Evolutionary conservation across 1,140 invertebrate genomes (phyloP).

Genomic region (Drosophila sp.): DNA sequence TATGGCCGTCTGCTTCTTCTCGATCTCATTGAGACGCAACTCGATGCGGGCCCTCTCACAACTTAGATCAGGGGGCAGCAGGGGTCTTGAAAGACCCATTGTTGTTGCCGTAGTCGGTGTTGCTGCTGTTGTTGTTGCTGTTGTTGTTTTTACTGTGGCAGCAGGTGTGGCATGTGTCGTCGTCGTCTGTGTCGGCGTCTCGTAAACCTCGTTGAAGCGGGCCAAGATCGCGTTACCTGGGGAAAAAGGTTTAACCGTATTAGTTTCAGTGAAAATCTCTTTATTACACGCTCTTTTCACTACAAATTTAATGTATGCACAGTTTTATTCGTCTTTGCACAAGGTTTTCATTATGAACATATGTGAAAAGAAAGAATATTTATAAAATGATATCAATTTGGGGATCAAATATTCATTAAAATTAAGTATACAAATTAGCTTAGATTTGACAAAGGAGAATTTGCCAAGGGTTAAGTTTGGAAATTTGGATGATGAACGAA

Average conservation of each 20-base stretch:
- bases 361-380: too few species aligned
- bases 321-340: too few species aligned
- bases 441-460: too few species aligned
- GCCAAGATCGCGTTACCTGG: slow-evolving; percentile 81
- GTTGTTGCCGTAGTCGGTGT: slow-evolving; percentile 27
- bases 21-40: slow-evolving; percentile 86
- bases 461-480: too few species aligned
- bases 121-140: slow-evolving; percentile 25
- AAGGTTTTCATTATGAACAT: too few species aligned
- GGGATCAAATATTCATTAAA: too few species aligned
- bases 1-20: slow-evolving; percentile 87
- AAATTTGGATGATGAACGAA: too few species aligned
- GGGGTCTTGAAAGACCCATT: slow-evolving; percentile 8
- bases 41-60: slow-evolving; percentile 87
- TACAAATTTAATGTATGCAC: too few species aligned
- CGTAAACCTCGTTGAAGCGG: slow-evolving; percentile 79
- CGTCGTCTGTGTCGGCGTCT: slow-evolving; percentile 57
- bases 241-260: slow-evolving; percentile 27
- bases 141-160: slow-evolving; percentile 38
- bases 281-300: slow-evolving; percentile 27
- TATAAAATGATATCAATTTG: too few species aligned
- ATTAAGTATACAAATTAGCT: too few species aligned
- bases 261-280: slow-evolving; percentile 52
- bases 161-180: slow-evolving; percentile 61
- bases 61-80: slow-evolving; percentile 86